Evolutionary conservation across 2,888 invertebrate genomes (phyloP).

Genomic region (Cantharis nigra): DNA sequence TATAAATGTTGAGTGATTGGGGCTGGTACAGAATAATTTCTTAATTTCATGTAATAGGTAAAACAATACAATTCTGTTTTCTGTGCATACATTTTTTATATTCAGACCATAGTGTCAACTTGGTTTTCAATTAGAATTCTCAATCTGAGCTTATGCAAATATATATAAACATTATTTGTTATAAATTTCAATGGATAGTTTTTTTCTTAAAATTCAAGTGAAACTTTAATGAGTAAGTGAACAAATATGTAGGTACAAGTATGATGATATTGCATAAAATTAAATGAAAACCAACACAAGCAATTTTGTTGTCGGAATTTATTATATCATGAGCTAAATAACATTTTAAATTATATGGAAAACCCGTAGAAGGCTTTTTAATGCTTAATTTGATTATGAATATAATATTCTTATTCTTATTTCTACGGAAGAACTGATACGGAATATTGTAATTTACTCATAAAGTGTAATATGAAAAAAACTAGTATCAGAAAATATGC

Average conservation of each 20-base stretch:
- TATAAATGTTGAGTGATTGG: no score
- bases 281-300: not conserved
- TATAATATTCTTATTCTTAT: not conserved
- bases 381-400: not conserved
- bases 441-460: no score
- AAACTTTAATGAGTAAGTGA: not conserved
- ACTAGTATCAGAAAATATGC: no score
- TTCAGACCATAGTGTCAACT: no score
- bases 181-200: not conserved
- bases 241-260: not conserved
- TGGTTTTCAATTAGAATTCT: not conserved
- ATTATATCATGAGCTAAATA: not conserved
- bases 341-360: not conserved
- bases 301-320: not conserved
- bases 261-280: not conserved
- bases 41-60: no score
- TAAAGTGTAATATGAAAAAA: no score
- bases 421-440: no score
- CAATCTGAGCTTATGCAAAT: not conserved
- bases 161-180: not conserved
- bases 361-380: not conserved
- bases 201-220: not conserved
- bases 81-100: no score
- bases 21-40: no score
- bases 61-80: no score